A percentile compares a stretch with the other conserved stretches of the same genome.
Conservation (phyloP, 2,888 invertebrate species). For the Euplexia lucipara region DNA sequence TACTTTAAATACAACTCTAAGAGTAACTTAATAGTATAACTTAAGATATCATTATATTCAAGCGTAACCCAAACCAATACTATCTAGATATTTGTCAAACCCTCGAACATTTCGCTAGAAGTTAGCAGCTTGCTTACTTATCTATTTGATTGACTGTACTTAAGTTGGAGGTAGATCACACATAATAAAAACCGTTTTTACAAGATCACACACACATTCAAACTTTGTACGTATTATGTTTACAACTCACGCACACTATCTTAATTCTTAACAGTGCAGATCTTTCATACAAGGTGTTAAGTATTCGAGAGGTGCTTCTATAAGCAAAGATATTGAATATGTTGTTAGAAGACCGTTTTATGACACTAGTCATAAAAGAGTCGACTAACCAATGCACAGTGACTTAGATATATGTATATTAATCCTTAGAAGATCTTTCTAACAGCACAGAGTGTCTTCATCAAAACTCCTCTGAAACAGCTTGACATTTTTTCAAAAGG, state of each 20-base stretch:
- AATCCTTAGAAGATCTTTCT: no score
- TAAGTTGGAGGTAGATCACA: conserved; percentile 20
- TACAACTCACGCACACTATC: neutral
- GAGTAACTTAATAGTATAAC: no score
- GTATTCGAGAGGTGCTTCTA: neutral
- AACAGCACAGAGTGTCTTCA: no score
- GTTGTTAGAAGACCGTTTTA: neutral
- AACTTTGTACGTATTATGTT: neutral
- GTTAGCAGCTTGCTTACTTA: neutral
- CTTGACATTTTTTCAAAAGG: no score
- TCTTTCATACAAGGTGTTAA: conserved; percentile 18
- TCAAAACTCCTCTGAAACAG: no score
- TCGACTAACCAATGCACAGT: neutral
- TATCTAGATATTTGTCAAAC: no score
- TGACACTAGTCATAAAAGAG: no score
- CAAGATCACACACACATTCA: conserved; percentile 7
- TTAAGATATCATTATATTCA: no score
- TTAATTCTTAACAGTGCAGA: conserved; percentile 16
- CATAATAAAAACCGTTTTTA: conserved; percentile 25
- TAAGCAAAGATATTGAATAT: neutral
- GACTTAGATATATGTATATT: no score
- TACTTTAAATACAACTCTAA: no score
- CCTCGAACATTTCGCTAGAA: no score
- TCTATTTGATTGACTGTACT: conserved; percentile 23
- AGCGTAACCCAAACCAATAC: no score